phyloP scores from a whole-genome alignment of 2,888 invertebrate species.

The Epinotia demarniana region DNA sequence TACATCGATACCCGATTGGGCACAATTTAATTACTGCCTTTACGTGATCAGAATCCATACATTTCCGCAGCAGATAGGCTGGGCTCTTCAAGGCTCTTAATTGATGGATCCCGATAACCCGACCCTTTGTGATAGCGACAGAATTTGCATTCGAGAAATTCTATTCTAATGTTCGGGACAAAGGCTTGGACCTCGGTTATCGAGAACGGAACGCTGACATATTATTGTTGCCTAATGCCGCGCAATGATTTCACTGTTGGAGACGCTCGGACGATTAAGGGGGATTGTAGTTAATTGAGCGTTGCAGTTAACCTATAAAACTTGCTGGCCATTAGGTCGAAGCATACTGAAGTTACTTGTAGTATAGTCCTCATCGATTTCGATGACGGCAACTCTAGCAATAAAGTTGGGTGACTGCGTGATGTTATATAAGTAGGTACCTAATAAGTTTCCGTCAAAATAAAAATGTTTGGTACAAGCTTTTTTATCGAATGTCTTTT shows the following conservation, averaged over 20 bases:
- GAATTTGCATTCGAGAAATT: slow-evolving; percentile 32
- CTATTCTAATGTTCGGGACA: slow-evolving; percentile 27
- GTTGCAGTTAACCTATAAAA: background rate
- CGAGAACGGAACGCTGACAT: background rate
- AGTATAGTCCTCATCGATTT: too few relatives aligned
- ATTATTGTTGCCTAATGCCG: slow-evolving; percentile 11
- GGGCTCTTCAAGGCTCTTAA: background rate
- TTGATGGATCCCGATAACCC: slow-evolving; percentile 29
- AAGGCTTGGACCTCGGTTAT: slow-evolving; percentile 10
- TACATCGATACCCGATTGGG: slow-evolving; percentile 2
- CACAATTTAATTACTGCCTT: slow-evolving; percentile 18
- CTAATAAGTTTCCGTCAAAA: too few relatives aligned
- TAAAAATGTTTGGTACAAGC: too few relatives aligned
- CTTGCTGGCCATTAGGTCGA: background rate
- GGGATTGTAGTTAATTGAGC: background rate
- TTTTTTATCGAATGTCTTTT: too few relatives aligned
- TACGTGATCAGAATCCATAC: slow-evolving; percentile 26
- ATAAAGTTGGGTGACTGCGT: too few relatives aligned
- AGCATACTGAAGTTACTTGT: too few relatives aligned
- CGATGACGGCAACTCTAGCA: too few relatives aligned
- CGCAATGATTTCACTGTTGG: background rate
- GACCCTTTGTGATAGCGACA: slow-evolving; percentile 22
- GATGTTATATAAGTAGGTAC: too few relatives aligned
- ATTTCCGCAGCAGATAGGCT: slow-evolving; percentile 11
- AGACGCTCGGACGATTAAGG: background rate